Conservation (phyloP, 2,888 invertebrate species). For the Brachypterus glaber region DNA sequence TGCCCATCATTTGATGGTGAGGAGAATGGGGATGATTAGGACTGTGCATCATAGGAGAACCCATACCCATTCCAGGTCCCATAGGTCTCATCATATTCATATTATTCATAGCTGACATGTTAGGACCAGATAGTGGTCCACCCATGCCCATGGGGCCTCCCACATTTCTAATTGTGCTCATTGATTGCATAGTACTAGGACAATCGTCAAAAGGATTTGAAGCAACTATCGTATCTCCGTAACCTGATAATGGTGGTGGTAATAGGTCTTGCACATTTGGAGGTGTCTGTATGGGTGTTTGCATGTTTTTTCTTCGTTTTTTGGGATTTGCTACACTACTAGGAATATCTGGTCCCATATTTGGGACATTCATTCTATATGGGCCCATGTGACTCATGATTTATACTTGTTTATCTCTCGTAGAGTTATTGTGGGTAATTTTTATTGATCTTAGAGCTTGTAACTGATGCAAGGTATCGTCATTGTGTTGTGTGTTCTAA, state of each 20-base stretch:
- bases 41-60: conserved; percentile 41
- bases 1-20: conserved; percentile 34
- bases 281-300: conserved; percentile 57
- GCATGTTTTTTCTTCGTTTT: conserved; percentile 70
- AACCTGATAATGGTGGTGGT: conserved; percentile 77
- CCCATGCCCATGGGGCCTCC: conserved; percentile 35
- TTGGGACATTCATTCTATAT: conserved; percentile 38
- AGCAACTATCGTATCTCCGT: conserved; percentile 88
- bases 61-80: conserved; percentile 36
- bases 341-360: conserved; percentile 45
- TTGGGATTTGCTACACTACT: conserved; percentile 77
- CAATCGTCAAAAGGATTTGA: conserved; percentile 94
- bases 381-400: conserved; percentile 40
- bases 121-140: conserved; percentile 14
- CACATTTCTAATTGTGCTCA: conserved; percentile 30
- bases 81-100: conserved; percentile 55
- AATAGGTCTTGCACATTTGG: conserved; percentile 73
- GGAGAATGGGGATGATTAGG: conserved; percentile 37
- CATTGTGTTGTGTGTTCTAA: too few species aligned
- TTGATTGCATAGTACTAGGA: conserved; percentile 46
- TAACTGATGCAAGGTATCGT: too few species aligned
- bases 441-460: too few species aligned
- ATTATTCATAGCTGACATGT: conserved; percentile 42
- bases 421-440: too few species aligned
- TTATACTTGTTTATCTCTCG: too few species aligned